phyloP scores from a whole-genome alignment of 2,797 vertebrate genomes.

The Peromyscus eremicus region DNA sequence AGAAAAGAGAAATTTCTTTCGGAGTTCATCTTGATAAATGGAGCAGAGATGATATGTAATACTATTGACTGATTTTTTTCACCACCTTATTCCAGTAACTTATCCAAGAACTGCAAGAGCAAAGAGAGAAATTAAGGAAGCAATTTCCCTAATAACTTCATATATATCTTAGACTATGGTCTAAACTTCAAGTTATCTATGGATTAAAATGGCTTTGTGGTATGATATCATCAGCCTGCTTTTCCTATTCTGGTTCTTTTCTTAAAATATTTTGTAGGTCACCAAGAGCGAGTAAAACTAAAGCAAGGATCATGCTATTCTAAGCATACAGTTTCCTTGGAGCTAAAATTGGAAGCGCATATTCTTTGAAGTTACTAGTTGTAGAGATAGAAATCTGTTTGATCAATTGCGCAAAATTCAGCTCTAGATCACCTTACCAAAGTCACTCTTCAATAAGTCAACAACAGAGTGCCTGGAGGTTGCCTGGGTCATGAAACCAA shows the following conservation, averaged over 20 bases:
- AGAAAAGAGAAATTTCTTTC: conserved; percentile 5
- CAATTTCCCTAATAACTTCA: not conserved
- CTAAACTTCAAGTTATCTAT: not conserved
- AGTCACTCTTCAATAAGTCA: not conserved
- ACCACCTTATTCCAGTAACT: not conserved
- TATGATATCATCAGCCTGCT: not conserved
- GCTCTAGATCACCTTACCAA: not conserved
- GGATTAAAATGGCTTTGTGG: conserved; percentile 22
- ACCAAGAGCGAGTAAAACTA: conserved; percentile 43
- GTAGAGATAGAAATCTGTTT: not conserved
- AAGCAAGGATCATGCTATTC: conserved; percentile 30
- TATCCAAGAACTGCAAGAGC: conserved; percentile 13
- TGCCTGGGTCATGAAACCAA: not conserved
- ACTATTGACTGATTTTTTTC: conserved; percentile 21
- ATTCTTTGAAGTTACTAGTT: conserved; percentile 17
- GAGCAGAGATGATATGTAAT: conserved; percentile 27
- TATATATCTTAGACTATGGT: conserved; percentile 6
- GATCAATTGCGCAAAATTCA: not conserved
- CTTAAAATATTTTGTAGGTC: conserved; percentile 62
- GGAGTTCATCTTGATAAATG: conserved; percentile 43
- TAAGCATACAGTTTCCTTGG: not conserved
- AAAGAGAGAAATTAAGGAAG: conserved; percentile 47
- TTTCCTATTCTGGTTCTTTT: conserved; percentile 36
- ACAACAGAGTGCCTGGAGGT: not conserved
- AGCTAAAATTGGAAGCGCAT: not conserved